phyloP scores from a whole-genome alignment of 2,888 invertebrate genomes.

The Morpho deidamia region DNA sequence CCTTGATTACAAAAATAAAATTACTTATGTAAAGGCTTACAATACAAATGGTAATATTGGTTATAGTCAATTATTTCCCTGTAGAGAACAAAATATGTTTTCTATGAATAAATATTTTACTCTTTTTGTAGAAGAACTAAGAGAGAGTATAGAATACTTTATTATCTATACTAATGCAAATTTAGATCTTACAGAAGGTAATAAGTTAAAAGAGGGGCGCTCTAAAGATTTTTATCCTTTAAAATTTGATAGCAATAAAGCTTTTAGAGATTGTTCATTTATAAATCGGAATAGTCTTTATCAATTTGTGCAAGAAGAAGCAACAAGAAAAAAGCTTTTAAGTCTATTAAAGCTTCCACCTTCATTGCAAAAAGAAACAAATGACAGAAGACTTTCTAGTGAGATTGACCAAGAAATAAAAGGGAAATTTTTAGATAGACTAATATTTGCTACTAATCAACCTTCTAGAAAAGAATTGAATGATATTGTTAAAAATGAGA shows the following conservation, averaged over 20 bases:
- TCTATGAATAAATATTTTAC: conserved; percentile 26
- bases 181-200: conserved; percentile 25
- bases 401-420: conserved; percentile 19
- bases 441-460: conserved; percentile 17
- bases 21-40: conserved; percentile 22
- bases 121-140: conserved; percentile 23
- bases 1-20: conserved; percentile 22
- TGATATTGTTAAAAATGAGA: conserved; percentile 19
- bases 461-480: conserved; percentile 24
- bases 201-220: conserved; percentile 21
- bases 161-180: conserved; percentile 20
- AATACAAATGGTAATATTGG: conserved; percentile 24
- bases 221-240: conserved; percentile 27
- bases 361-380: conserved; percentile 25
- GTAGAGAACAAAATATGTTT: conserved; percentile 20
- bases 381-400: conserved; percentile 21
- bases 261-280: conserved; percentile 18
- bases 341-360: conserved; percentile 26
- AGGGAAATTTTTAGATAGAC: conserved; percentile 27
- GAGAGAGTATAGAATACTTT: not conserved
- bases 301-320: conserved; percentile 24
- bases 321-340: conserved; percentile 25
- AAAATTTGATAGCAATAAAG: conserved; percentile 21
- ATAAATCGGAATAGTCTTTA: conserved; percentile 8
- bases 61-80: conserved; percentile 25